A percentile compares a stretch with the other conserved stretches of the same genome.
These are phyloP conservation scores for Papilio elwesi DNA, from an alignment of 2,888 invertebrate species.

Conservation along the genomic window DNA sequence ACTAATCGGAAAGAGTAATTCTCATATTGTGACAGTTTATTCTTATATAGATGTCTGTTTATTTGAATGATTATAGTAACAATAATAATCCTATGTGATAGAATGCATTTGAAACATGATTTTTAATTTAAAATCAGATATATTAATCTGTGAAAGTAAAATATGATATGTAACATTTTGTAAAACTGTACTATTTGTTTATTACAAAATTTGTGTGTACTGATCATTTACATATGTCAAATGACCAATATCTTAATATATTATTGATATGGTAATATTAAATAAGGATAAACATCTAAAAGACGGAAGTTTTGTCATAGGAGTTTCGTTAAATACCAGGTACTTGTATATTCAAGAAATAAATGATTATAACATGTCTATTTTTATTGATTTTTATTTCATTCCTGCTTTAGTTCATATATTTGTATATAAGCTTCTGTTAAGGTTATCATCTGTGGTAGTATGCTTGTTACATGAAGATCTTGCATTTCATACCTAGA, in stretches of 20 bases:
- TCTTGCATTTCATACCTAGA: conserved; percentile 95
- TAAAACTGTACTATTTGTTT: conserved; percentile 16
- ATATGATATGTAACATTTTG: not conserved
- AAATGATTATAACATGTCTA: conserved; percentile 54
- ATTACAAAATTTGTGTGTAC: conserved; percentile 11
- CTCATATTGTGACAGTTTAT: not conserved
- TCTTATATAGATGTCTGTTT: not conserved
- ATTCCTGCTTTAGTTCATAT: conserved; percentile 85
- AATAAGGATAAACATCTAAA: conserved; percentile 31
- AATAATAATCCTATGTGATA: conserved; percentile 16
- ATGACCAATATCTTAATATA: conserved; percentile 45
- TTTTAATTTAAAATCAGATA: not conserved
- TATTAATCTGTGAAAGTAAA: not conserved
- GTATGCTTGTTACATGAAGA: conserved; percentile 98
- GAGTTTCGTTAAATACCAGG: conserved; percentile 48
- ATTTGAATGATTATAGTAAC: not conserved
- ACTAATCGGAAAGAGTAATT: not conserved
- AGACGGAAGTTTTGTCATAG: conserved; percentile 21
- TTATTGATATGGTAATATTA: conserved; percentile 52
- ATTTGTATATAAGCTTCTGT: conserved; percentile 99
- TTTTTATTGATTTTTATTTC: conserved; percentile 47
- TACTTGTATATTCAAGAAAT: conserved; percentile 78
- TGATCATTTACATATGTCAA: conserved; percentile 53
- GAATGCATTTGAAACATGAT: not conserved
- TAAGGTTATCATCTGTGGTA: conserved; percentile 99